Conservation (phyloP, 2,888 invertebrate genomes). For the Altica lythri region DNA sequence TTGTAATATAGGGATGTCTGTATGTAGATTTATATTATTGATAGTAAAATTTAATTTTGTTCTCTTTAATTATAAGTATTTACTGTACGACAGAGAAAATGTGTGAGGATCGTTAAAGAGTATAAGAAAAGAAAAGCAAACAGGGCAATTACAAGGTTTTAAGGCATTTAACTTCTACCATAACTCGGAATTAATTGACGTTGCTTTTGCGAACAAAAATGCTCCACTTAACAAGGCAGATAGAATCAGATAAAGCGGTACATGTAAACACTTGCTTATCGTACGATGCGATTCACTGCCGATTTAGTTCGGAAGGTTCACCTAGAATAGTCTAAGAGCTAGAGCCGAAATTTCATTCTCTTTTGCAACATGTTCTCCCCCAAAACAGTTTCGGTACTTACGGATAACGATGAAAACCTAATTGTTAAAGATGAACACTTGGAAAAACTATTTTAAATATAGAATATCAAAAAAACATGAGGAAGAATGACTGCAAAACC, state of each 20-base stretch:
- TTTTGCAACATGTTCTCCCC: background rate
- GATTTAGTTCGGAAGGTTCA: slow-evolving; percentile 27
- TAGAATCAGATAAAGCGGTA: slow-evolving; percentile 46
- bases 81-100: too few species aligned
- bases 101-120: slow-evolving; percentile 10
- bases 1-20: slow-evolving; percentile 1
- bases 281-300: slow-evolving; percentile 37
- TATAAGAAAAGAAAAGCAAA: slow-evolving; percentile 18
- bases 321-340: too few species aligned
- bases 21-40: background rate
- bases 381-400: too few species aligned
- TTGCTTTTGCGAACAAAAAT: slow-evolving; percentile 50
- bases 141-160: slow-evolving; percentile 42
- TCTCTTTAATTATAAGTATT: too few species aligned
- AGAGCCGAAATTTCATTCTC: slow-evolving; percentile 3
- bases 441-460: too few species aligned
- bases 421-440: too few species aligned
- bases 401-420: too few species aligned
- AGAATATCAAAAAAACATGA: too few species aligned
- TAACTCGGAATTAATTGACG: slow-evolving; percentile 53
- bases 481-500: too few species aligned
- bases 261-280: slow-evolving; percentile 42
- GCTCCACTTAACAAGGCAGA: slow-evolving; percentile 51
- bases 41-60: too few species aligned
- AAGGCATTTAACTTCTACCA: slow-evolving; percentile 41